A percentile compares a stretch with the other conserved stretches of the same genome.
These are phyloP conservation scores for Erebia epiphron DNA, from an alignment of 2,888 invertebrate species.

Conservation along the genomic window DNA sequence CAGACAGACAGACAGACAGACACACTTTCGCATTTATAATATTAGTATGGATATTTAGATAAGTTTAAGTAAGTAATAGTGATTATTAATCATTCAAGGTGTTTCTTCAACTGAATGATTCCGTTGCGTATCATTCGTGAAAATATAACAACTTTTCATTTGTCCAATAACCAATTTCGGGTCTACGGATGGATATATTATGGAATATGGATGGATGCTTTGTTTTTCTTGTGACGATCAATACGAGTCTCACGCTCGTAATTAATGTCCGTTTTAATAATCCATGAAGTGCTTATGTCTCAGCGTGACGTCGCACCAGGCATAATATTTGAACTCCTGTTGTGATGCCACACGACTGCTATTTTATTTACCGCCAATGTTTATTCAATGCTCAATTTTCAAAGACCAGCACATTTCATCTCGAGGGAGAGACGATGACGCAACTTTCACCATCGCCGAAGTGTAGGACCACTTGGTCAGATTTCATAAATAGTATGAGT, in stretches of 20 bases:
- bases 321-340: slow-evolving; percentile 73
- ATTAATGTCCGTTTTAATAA: slow-evolving; percentile 60
- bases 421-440: slow-evolving; percentile 51
- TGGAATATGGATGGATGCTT: background rate
- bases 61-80: no score
- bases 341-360: slow-evolving; percentile 73
- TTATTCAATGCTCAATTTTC: slow-evolving; percentile 69
- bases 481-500: background rate
- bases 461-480: background rate
- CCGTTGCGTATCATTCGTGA: no score
- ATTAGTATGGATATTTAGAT: no score
- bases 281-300: slow-evolving; percentile 53
- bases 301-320: slow-evolving; percentile 58
- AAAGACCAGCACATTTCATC: slow-evolving; percentile 48
- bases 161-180: no score
- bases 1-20: no score
- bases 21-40: no score
- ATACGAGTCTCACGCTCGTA: slow-evolving; percentile 51
- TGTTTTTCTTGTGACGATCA: slow-evolving; percentile 10
- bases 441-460: background rate
- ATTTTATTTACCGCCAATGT: slow-evolving; percentile 67
- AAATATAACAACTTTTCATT: no score
- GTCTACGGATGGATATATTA: no score
- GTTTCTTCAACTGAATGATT: no score
- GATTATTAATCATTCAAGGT: no score